Conservation (phyloP, 2,888 invertebrate species). For the Eupeodes luniger region DNA sequence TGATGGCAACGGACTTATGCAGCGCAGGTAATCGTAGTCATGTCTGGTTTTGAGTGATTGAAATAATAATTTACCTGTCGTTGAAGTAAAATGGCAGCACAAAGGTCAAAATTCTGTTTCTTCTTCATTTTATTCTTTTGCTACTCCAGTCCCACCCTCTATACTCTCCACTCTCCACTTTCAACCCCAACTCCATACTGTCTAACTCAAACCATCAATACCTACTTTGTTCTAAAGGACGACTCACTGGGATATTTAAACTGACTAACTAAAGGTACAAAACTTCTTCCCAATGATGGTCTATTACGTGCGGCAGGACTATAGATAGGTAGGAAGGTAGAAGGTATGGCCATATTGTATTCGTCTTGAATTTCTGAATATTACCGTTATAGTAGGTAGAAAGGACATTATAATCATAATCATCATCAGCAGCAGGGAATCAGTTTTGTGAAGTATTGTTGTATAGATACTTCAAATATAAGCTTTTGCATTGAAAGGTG, state of each 20-base stretch:
- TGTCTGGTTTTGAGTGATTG: conserved; percentile 76
- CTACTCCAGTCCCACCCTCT: neutral
- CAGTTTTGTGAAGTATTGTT: conserved; percentile 57
- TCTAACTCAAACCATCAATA: neutral
- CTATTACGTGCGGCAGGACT: conserved; percentile 32
- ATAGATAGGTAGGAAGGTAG: no score
- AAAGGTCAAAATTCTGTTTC: conserved; percentile 67
- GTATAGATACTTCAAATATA: conserved; percentile 58
- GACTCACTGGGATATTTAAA: neutral
- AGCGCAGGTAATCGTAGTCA: conserved; percentile 31
- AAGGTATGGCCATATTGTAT: conserved; percentile 46
- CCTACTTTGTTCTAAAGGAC: conserved; percentile 41
- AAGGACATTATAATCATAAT: conserved; percentile 69
- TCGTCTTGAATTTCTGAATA: conserved; percentile 50
- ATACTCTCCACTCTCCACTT: neutral
- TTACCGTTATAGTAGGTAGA: conserved; percentile 38
- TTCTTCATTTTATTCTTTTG: neutral
- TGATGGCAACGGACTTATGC: neutral
- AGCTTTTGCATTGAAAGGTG: conserved; percentile 62
- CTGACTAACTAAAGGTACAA: neutral
- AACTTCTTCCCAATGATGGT: neutral
- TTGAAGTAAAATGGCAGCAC: conserved; percentile 63
- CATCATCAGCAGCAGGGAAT: conserved; percentile 69
- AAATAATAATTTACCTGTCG: conserved; percentile 75
- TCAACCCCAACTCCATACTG: no score